Evolutionary conservation across 2,113 vertebrate species (phyloP).

Genomic region (Uropsilus gracilis): DNA sequence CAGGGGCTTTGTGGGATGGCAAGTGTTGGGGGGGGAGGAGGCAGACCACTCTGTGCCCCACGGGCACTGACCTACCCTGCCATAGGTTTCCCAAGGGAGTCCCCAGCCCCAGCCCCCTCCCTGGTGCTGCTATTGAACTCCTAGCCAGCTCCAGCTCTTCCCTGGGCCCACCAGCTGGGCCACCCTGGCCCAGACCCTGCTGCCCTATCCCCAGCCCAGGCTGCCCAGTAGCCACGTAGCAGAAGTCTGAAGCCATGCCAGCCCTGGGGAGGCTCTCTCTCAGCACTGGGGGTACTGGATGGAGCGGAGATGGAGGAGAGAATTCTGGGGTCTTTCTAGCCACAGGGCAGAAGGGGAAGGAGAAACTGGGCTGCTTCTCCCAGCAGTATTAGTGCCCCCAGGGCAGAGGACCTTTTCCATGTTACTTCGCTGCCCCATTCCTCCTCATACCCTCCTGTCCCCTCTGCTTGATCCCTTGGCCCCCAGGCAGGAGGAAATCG

Average conservation of each 20-base stretch:
- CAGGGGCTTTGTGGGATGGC: not conserved
- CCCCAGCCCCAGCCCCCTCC: not conserved
- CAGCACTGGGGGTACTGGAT: conserved; percentile 4
- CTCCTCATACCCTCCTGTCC: not conserved
- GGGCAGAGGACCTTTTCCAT: not conserved
- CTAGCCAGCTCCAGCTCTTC: conserved; percentile 34
- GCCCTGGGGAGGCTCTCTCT: conserved; percentile 44
- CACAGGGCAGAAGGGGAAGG: not conserved
- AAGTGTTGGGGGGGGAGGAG: not conserved
- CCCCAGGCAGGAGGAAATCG: not conserved
- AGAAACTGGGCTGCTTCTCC: conserved; percentile 21
- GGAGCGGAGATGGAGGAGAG: not conserved
- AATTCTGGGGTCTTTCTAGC: conserved; percentile 16
- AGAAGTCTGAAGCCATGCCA: conserved; percentile 81
- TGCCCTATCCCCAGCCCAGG: conserved; percentile 57
- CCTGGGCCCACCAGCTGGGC: not conserved
- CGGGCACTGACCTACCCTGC: conserved; percentile 51
- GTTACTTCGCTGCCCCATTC: not conserved
- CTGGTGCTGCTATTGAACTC: conserved; percentile 65
- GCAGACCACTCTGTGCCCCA: conserved; percentile 67
- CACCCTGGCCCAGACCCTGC: not conserved
- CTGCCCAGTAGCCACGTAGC: conserved; percentile 82
- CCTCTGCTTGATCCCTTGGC: not conserved
- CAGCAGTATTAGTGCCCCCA: conserved; percentile 42
- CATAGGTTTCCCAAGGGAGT: conserved; percentile 66